Base-by-base conservation (phyloP, 2,888 invertebrate genomes). In the Galerucella nymphaeae region DNA sequence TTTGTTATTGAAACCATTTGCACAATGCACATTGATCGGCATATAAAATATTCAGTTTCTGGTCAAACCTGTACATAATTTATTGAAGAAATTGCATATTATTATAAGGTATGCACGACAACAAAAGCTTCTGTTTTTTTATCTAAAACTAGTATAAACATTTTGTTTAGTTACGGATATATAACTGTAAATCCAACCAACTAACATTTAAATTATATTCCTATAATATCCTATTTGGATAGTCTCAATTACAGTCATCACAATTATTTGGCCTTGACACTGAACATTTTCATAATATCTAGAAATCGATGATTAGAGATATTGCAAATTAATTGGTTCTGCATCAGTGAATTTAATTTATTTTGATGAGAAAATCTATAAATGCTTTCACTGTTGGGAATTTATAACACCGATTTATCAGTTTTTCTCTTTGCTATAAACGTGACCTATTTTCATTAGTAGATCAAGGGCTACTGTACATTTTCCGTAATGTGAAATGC, bases 141-240 rank as follows among this genome's bases (percentile, higher is more conserved):
- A 67, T 67, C 38, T 10, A 50, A 68, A 68, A 62, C 62, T 61
- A 41, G 68, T 68, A 68, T 50, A 68, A 68, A 68, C n/a, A 30
- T 41, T 61, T 45, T 41, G 11, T 41, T 13, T 9, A n/a, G 0
- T 38, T 38, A 38, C 30, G 8, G 30, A 30, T 6, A 30, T 30
- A 5, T 30, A 30, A 30, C 6, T 30, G 5, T 6, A 30, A n/a
- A 48, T 38, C 8, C 30, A 38, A 38, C 30, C 30, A 30, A 30
- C 6, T 30, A 30, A 6, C 5, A 30, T 30, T 30, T 30, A 30
- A 30, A 6, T 23, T n/a, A 48, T 48, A 48, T 13, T 13, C 6
- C 53, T 53, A n/a, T n/a, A 9, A 18, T 18, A 53, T 18, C 8
- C 8, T 9, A 50, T 50, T 16, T 8, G 5, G 2, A 16, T 16